Conservation (phyloP, 2,797 vertebrate genomes). For the Aldrovandia affinis region DNA sequence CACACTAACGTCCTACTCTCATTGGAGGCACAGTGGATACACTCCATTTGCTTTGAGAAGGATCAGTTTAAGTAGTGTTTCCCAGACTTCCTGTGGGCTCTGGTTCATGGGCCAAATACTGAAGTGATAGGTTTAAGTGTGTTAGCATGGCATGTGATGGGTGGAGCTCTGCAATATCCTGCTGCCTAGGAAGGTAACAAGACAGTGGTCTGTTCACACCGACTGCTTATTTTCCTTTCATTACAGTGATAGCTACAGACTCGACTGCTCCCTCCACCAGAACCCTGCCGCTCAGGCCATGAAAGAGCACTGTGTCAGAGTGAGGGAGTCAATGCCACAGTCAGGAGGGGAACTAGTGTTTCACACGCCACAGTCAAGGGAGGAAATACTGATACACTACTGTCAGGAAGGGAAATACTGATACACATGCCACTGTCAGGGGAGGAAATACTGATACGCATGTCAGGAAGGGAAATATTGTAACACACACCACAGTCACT, state of each 20-base stretch:
- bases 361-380: neutral
- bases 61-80: conserved; percentile 13
- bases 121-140: conserved; percentile 23
- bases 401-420: too few relatives aligned
- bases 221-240: conserved; percentile 62
- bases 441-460: conserved; percentile 6
- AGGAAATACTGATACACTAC: conserved; percentile 16
- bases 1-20: neutral
- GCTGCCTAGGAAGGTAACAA: conserved; percentile 57
- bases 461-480: neutral
- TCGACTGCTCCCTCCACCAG: neutral
- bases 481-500: too few relatives aligned
- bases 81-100: neutral
- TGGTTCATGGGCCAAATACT: conserved; percentile 10
- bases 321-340: neutral
- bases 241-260: conserved; percentile 50
- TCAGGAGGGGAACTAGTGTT: conserved; percentile 20
- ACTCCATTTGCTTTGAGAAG: conserved; percentile 7
- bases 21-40: neutral
- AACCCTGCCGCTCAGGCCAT: conserved; percentile 1
- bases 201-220: conserved; percentile 54
- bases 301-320: conserved; percentile 28
- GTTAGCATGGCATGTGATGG: conserved; percentile 28
- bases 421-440: neutral
- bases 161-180: conserved; percentile 52